A percentile compares a stretch with the other conserved stretches of the same genome.
phyloP scores from a whole-genome alignment of 1,140 invertebrate species.

The Zaprionus davidi region DNA sequence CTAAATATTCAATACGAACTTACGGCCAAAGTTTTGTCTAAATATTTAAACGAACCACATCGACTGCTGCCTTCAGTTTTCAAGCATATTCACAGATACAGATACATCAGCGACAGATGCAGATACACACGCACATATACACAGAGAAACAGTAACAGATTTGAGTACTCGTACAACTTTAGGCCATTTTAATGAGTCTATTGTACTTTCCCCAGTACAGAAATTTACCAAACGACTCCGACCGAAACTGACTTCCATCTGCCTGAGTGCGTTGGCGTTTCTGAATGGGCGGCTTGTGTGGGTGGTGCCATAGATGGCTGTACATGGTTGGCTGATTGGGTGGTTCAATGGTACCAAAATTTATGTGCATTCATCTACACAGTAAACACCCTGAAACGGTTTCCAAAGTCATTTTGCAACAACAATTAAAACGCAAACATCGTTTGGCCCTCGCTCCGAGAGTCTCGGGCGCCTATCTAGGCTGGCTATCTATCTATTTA shows the following conservation, averaged over 20 bases:
- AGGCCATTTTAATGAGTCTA: constrained; percentile 44
- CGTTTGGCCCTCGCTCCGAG: constrained; percentile 21
- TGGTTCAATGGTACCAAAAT: constrained; percentile 45
- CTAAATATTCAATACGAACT: constrained; percentile 58
- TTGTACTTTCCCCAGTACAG: constrained; percentile 32
- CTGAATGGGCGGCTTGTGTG: constrained; percentile 24
- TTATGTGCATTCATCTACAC: constrained; percentile 65
- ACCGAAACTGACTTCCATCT: constrained; percentile 28
- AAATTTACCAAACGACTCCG: background rate
- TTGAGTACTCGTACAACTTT: constrained; percentile 16
- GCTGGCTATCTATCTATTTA: constrained; percentile 12
- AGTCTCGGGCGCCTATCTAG: constrained; percentile 5
- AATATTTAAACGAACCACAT: constrained; percentile 68
- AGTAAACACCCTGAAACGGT: constrained; percentile 65
- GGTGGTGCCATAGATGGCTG: constrained; percentile 35
- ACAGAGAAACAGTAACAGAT: constrained; percentile 4
- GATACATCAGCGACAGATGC: background rate
- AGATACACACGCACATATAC: background rate
- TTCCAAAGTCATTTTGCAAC: constrained; percentile 62
- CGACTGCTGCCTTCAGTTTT: background rate
- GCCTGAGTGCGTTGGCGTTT: constrained; percentile 32
- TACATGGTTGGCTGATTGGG: constrained; percentile 20
- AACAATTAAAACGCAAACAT: constrained; percentile 71
- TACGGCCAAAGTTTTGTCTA: constrained; percentile 65
- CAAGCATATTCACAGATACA: constrained; percentile 13